Percentiles rank a stretch among this genome's conserved stretches.
Conservation (phyloP, 2,113 vertebrate species). For the Columbina picui region DNA sequence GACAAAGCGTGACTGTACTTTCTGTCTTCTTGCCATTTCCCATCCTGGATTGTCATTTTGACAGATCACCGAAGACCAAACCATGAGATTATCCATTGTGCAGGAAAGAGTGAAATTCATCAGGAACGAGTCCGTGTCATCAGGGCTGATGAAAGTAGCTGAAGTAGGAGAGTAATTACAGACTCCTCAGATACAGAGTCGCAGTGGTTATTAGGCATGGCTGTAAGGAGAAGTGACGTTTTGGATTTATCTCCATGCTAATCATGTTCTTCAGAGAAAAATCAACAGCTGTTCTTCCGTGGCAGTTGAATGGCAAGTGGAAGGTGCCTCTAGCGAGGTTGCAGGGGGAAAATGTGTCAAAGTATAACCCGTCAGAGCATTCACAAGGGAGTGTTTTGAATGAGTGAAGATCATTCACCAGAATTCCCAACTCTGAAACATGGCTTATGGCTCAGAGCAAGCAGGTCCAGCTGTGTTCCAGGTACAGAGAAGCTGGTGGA, state of each 20-base stretch:
- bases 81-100: slow-evolving; percentile 48
- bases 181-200: neutral
- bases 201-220: slow-evolving; percentile 49
- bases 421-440: slow-evolving; percentile 56
- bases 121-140: slow-evolving; percentile 35
- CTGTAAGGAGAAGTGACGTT: slow-evolving; percentile 38
- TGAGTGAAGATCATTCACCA: slow-evolving; percentile 64
- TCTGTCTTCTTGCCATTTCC: slow-evolving; percentile 51
- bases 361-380: slow-evolving; percentile 63
- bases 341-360: slow-evolving; percentile 65
- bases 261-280: slow-evolving; percentile 71
- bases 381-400: slow-evolving; percentile 60
- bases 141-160: slow-evolving; percentile 54
- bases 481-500: neutral
- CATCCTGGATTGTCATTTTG: slow-evolving; percentile 48
- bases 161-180: slow-evolving; percentile 58
- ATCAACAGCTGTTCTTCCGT: slow-evolving; percentile 65
- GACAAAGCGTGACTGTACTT: slow-evolving; percentile 13
- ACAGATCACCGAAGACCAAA: slow-evolving; percentile 47
- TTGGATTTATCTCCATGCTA: slow-evolving; percentile 69
- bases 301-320: slow-evolving; percentile 69
- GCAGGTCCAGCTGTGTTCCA: slow-evolving; percentile 49
- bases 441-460: slow-evolving; percentile 42
- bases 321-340: slow-evolving; percentile 65
- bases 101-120: slow-evolving; percentile 19